These are phyloP conservation scores for Pteronura brasiliensis DNA, from an alignment of 2,113 vertebrate species.

Conservation along the genomic window DNA sequence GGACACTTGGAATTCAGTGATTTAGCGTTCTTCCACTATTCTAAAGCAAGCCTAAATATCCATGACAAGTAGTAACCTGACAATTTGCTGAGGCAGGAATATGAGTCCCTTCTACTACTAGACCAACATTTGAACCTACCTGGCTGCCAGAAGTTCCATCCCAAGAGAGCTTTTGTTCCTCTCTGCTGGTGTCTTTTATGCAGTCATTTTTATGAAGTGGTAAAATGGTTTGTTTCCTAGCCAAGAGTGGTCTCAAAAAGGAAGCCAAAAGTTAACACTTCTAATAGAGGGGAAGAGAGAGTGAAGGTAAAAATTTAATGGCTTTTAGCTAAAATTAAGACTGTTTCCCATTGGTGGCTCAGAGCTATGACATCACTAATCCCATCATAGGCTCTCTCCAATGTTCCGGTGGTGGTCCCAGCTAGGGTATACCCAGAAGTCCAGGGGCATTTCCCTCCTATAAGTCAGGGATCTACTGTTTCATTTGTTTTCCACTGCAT, in stretches of 20 bases:
- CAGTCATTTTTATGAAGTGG: slow-evolving; percentile 32
- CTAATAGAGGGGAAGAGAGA: slow-evolving; percentile 3
- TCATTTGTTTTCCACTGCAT: background rate
- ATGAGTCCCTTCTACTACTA: background rate
- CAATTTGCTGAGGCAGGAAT: background rate
- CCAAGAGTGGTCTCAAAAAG: slow-evolving; percentile 4
- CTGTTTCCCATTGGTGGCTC: background rate
- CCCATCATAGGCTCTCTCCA: background rate
- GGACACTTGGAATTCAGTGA: background rate
- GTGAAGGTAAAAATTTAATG: background rate
- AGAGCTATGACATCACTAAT: background rate
- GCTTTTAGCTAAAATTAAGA: slow-evolving; percentile 33
- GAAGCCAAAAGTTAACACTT: background rate
- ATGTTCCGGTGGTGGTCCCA: background rate
- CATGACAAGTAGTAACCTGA: background rate
- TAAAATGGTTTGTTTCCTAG: slow-evolving; percentile 47
- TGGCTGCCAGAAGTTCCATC: background rate
- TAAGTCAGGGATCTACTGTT: background rate
- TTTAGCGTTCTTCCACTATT: background rate
- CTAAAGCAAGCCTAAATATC: background rate
- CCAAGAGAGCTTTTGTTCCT: background rate
- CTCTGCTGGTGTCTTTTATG: background rate
- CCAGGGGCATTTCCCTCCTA: background rate
- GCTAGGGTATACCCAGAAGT: background rate
- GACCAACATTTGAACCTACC: background rate